Evolutionary conservation across 1,140 invertebrate genomes (phyloP).

Genomic region (Pseudoatta argentina): DNA sequence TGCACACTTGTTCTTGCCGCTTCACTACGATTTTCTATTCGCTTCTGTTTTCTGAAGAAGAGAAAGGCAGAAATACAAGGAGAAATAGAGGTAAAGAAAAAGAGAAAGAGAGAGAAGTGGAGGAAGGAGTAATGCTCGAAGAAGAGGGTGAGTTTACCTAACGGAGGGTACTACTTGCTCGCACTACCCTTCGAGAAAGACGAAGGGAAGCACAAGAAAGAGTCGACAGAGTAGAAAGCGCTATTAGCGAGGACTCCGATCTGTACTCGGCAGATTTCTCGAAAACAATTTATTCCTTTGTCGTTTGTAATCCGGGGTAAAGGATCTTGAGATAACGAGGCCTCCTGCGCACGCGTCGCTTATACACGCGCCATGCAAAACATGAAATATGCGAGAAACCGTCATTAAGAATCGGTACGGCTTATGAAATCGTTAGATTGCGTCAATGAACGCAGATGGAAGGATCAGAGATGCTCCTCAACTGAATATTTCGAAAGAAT

Average conservation of each 20-base stretch:
- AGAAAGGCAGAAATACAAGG: slow-evolving; percentile 47
- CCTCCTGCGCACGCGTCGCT: slow-evolving; percentile 32
- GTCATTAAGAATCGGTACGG: slow-evolving; percentile 38
- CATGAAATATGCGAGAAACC: slow-evolving; percentile 63
- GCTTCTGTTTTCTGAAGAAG: slow-evolving; percentile 66
- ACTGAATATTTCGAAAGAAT: slow-evolving; percentile 65
- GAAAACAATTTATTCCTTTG: slow-evolving; percentile 75
- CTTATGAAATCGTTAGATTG: slow-evolving; percentile 40
- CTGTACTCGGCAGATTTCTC: slow-evolving; percentile 59
- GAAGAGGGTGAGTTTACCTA: slow-evolving; percentile 37
- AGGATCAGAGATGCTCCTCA: slow-evolving; percentile 53
- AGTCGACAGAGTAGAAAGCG: slow-evolving; percentile 54
- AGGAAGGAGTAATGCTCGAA: slow-evolving; percentile 13
- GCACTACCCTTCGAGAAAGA: slow-evolving; percentile 47
- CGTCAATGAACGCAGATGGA: slow-evolving; percentile 22
- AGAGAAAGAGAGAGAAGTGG: slow-evolving; percentile 51
- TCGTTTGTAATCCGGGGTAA: slow-evolving; percentile 66
- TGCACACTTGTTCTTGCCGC: slow-evolving; percentile 47
- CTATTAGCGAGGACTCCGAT: slow-evolving; percentile 74
- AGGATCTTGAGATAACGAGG: slow-evolving; percentile 72
- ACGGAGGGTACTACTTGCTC: slow-evolving; percentile 30
- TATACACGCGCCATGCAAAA: slow-evolving; percentile 37
- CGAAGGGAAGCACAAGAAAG: slow-evolving; percentile 23
- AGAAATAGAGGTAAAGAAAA: slow-evolving; percentile 38
- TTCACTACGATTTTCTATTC: slow-evolving; percentile 65